Evolutionary conservation across 35 echinoderm and acorn worm genomes (phyloP).

Genomic region (Strongylocentrotus purpuratus): DNA sequence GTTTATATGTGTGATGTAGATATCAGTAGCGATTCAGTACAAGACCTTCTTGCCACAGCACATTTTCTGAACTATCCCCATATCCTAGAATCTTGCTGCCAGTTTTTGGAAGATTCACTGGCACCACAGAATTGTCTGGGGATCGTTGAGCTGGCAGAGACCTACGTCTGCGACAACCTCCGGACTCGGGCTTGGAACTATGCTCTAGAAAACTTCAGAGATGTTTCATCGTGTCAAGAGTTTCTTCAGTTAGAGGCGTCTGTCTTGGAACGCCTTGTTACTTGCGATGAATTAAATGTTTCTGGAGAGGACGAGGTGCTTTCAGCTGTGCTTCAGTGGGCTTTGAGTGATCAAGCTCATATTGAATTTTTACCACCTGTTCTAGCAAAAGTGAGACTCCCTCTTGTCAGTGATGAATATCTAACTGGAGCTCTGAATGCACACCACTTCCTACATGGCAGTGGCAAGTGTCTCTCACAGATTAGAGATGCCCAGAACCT

Average conservation of each 20-base stretch:
- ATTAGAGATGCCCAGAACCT: conserved; percentile 83
- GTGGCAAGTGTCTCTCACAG: conserved; percentile 24
- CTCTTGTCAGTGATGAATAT: conserved; percentile 68
- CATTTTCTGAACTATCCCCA: conserved; percentile 68
- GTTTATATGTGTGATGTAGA: conserved; percentile 67
- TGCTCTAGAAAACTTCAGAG: conserved; percentile 58
- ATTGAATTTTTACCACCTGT: conserved; percentile 32
- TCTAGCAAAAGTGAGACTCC: conserved; percentile 61
- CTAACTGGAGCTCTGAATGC: conserved; percentile 29
- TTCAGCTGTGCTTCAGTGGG: conserved; percentile 72
- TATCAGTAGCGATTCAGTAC: conserved; percentile 48
- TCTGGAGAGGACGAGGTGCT: conserved; percentile 64
- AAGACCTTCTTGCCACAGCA: conserved; percentile 60
- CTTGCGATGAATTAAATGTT: conserved; percentile 56
- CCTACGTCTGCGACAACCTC: conserved; percentile 22
- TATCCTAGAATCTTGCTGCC: conserved; percentile 62
- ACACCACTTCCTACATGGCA: conserved; percentile 36
- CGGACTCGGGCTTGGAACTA: conserved; percentile 51
- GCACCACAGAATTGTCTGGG: conserved; percentile 67
- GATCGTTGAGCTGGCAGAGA: conserved; percentile 57
- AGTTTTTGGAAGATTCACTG: conserved; percentile 56
- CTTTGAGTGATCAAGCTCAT: conserved; percentile 43
- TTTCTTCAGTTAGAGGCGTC: conserved; percentile 59
- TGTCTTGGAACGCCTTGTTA: conserved; percentile 44
- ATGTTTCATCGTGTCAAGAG: conserved; percentile 40